Evolutionary conservation across 1,140 invertebrate genomes (phyloP).

Genomic region (Drosophila pallidifrons): DNA sequence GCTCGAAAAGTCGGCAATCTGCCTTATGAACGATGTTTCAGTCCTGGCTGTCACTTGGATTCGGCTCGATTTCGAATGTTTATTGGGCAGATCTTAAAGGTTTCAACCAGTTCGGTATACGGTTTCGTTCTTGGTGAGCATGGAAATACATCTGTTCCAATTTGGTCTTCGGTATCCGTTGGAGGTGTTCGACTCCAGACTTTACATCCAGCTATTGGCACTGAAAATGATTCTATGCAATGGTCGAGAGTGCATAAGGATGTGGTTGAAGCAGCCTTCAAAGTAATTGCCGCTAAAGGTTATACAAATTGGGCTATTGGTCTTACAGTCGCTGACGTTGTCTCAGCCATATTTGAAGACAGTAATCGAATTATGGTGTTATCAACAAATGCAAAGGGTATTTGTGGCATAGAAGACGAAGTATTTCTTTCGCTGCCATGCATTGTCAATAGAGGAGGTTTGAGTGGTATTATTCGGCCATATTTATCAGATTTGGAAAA

Average conservation of each 20-base stretch:
- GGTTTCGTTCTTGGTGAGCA: slow-evolving; percentile 95
- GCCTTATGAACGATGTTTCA: slow-evolving; percentile 92
- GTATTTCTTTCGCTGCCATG: slow-evolving; percentile 94
- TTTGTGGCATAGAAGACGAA: slow-evolving; percentile 91
- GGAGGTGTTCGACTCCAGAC: slow-evolving; percentile 86
- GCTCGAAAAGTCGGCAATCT: slow-evolving; percentile 94
- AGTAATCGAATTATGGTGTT: slow-evolving; percentile 91
- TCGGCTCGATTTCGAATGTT: slow-evolving; percentile 93
- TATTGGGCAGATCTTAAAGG: slow-evolving; percentile 90
- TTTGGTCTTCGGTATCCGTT: slow-evolving; percentile 91
- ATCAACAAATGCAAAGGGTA: slow-evolving; percentile 91
- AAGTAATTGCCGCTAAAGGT: slow-evolving; percentile 91
- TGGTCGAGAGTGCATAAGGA: slow-evolving; percentile 90
- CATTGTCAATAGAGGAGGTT: slow-evolving; percentile 90
- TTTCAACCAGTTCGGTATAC: slow-evolving; percentile 92
- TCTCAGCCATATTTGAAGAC: slow-evolving; percentile 90
- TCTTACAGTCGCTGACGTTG: slow-evolving; percentile 90
- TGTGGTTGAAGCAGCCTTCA: slow-evolving; percentile 92
- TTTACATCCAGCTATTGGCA: slow-evolving; percentile 90
- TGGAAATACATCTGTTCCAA: slow-evolving; percentile 90
- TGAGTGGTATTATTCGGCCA: slow-evolving; percentile 90
- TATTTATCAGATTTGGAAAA: slow-evolving; percentile 88
- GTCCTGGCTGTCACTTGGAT: slow-evolving; percentile 95
- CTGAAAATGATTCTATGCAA: slow-evolving; percentile 89
- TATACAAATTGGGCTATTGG: slow-evolving; percentile 96